Percentiles rank a stretch among this genome's conserved stretches.
phyloP scores from a whole-genome alignment of 1,140 invertebrate genomes.

The Sitobion miscanthi region DNA sequence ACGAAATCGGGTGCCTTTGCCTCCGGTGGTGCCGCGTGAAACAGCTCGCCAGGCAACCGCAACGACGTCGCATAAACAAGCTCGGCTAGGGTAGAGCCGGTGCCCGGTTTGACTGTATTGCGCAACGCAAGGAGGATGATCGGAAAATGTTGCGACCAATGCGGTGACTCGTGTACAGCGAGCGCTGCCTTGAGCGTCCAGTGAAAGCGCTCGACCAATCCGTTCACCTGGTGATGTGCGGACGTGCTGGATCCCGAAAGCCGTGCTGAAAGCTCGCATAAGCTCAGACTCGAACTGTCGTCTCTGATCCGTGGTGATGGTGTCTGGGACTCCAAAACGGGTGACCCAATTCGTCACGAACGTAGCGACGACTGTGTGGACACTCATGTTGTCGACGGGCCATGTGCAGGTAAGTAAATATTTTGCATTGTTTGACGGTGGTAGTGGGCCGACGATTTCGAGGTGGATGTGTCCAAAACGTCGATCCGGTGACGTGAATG shows the following conservation, averaged over 20 bases:
- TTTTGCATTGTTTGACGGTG: constrained; percentile 46
- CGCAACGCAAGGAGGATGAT: constrained; percentile 59
- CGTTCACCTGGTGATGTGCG: constrained; percentile 62
- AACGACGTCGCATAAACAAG: background rate
- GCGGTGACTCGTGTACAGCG: constrained; percentile 55
- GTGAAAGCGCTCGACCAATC: constrained; percentile 60
- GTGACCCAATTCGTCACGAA: no score
- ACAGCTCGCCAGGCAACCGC: background rate
- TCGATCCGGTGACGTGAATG: background rate
- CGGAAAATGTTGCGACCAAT: constrained; percentile 18
- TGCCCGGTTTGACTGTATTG: background rate
- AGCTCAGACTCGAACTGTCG: constrained; percentile 61
- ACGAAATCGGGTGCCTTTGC: no score
- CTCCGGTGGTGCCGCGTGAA: no score
- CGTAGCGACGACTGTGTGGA: no score
- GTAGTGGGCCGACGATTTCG: constrained; percentile 62
- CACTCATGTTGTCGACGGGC: constrained; percentile 50
- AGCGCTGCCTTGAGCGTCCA: constrained; percentile 62
- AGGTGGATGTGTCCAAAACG: constrained; percentile 61
- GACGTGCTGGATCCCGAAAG: background rate
- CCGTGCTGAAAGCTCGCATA: background rate
- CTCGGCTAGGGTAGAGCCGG: background rate
- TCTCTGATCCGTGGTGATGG: constrained; percentile 61
- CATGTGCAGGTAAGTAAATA: constrained; percentile 61
- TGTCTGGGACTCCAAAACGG: constrained; percentile 27